Evolutionary conservation across 1,140 invertebrate genomes (phyloP).

Genomic region (Melanaphis sacchari): DNA sequence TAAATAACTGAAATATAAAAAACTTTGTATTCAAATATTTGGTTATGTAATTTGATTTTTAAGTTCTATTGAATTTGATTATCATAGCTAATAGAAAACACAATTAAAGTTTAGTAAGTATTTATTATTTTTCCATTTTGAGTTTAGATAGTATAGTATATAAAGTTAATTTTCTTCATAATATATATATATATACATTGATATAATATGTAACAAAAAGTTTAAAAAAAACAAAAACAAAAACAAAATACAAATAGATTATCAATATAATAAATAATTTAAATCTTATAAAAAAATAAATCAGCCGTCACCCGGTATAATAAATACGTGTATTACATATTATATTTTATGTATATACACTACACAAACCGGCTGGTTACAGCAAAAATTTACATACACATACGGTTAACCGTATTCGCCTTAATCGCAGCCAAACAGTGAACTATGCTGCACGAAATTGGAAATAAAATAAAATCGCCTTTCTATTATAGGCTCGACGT

Average conservation of each 20-base stretch:
- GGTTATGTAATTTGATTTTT: no score
- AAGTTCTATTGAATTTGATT: no score
- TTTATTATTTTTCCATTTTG: background rate
- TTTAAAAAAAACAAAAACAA: no score
- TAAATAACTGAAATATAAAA: no score
- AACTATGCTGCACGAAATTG: background rate
- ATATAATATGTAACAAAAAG: no score
- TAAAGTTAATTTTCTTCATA: background rate
- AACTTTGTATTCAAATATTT: no score
- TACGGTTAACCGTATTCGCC: background rate
- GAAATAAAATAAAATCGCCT: slow-evolving; percentile 30
- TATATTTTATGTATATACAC: background rate
- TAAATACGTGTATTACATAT: background rate
- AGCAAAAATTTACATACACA: background rate
- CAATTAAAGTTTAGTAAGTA: background rate
- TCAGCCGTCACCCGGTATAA: slow-evolving; percentile 1
- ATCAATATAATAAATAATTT: background rate
- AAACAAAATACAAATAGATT: no score
- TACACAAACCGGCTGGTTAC: background rate
- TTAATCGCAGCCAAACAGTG: background rate
- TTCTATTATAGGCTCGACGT: background rate
- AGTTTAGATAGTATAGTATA: background rate
- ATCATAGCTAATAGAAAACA: background rate
- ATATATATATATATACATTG: background rate
- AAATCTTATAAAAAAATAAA: background rate